Evolutionary conservation across 1,140 invertebrate species (phyloP).

Genomic region (Agrypnia vestita): DNA sequence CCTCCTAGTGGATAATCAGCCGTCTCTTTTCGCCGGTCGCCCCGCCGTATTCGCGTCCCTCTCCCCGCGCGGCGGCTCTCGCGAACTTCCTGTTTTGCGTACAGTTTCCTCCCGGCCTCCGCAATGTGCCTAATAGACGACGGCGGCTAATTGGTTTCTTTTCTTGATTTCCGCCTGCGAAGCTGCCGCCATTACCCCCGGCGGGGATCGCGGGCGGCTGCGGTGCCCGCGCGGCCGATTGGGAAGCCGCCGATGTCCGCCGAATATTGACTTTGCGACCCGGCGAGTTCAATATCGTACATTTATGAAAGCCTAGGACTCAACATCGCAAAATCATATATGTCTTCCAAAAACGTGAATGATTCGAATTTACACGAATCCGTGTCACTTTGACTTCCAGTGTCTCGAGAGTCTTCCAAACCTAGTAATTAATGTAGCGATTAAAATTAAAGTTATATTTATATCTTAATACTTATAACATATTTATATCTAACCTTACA

Average conservation of each 20-base stretch:
- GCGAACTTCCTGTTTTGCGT: slow-evolving; percentile 65
- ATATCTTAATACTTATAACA: neutral
- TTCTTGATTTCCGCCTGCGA: slow-evolving; percentile 1
- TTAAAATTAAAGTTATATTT: slow-evolving; percentile 15
- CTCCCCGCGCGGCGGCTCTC: slow-evolving; percentile 70
- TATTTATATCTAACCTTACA: neutral
- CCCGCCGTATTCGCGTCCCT: slow-evolving; percentile 61
- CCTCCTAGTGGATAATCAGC: neutral
- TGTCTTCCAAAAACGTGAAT: slow-evolving; percentile 65
- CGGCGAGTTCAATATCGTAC: slow-evolving; percentile 12
- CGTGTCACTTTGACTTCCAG: slow-evolving; percentile 35
- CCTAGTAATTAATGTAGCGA: slow-evolving; percentile 41
- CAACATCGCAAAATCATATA: slow-evolving; percentile 65
- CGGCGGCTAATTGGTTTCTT: slow-evolving; percentile 51
- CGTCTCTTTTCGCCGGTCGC: slow-evolving; percentile 14
- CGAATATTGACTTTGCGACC: slow-evolving; percentile 28
- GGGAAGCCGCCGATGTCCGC: neutral
- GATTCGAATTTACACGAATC: slow-evolving; percentile 50
- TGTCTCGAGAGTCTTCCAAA: slow-evolving; percentile 63
- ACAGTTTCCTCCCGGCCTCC: slow-evolving; percentile 59
- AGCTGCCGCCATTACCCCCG: neutral
- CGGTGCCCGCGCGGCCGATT: neutral
- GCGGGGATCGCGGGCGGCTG: neutral
- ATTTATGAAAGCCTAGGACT: slow-evolving; percentile 41
- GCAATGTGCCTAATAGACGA: slow-evolving; percentile 55